Conservation (phyloP, 2,113 vertebrate species). For the Tachysurus vachellii region DNA sequence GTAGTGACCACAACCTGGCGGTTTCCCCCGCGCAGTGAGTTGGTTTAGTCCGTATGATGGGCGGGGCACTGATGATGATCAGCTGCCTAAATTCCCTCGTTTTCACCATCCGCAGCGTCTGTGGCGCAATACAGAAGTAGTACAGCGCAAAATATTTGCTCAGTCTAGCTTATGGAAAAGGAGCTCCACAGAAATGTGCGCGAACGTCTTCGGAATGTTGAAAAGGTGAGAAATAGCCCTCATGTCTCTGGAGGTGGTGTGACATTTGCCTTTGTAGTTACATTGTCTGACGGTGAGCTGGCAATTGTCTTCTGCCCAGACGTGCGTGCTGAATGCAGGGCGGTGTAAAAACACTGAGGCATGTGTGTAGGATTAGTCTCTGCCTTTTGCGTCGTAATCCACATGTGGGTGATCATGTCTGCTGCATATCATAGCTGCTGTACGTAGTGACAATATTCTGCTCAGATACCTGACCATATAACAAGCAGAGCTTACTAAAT, state of each 20-base stretch:
- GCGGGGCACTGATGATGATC: conserved; percentile 45
- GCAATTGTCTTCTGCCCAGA: conserved; percentile 10
- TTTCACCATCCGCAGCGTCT: background rate
- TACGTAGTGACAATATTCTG: background rate
- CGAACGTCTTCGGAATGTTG: conserved; percentile 77
- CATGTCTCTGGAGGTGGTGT: conserved; percentile 45
- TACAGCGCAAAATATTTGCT: background rate
- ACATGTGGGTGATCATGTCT: background rate
- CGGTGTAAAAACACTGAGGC: background rate
- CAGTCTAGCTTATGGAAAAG: conserved; percentile 68
- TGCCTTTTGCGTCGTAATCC: background rate
- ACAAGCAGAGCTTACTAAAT: background rate
- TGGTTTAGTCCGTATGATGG: conserved; percentile 37
- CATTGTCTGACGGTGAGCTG: background rate
- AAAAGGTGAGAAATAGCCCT: conserved; percentile 72
- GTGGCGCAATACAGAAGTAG: conserved; percentile 11
- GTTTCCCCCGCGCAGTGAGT: background rate
- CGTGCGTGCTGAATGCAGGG: conserved; percentile 3
- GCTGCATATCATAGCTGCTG: background rate
- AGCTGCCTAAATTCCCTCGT: conserved; percentile 12
- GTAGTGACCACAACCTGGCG: background rate
- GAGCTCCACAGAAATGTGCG: conserved; percentile 70
- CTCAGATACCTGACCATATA: background rate
- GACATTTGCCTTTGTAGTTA: conserved; percentile 22
- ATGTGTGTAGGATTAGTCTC: background rate